These are phyloP conservation scores for Drosophila setifemur DNA, from an alignment of 1,140 invertebrate genomes.

Conservation along the genomic window DNA sequence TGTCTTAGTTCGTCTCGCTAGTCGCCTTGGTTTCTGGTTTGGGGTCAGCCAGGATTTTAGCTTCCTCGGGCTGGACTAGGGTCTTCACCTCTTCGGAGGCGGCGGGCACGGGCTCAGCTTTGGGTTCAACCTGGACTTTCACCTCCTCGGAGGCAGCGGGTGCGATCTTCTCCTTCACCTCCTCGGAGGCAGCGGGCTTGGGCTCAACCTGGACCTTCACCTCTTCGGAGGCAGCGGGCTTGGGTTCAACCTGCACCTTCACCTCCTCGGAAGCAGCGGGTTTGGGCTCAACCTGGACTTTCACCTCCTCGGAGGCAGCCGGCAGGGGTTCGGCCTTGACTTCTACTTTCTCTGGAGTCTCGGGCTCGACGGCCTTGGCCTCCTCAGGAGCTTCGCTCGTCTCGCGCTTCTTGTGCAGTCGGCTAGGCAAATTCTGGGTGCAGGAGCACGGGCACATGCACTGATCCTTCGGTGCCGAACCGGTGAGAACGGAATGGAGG, in stretches of 20 bases:
- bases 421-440: conserved; percentile 71
- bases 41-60: conserved; percentile 16
- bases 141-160: conserved; percentile 25
- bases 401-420: conserved; percentile 71
- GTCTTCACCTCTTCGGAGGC: conserved; percentile 23
- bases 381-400: conserved; percentile 35
- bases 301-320: conserved; percentile 13
- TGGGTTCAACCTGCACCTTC: neutral
- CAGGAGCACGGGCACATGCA: conserved; percentile 81
- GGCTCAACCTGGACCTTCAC: conserved; percentile 16
- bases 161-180: conserved; percentile 10
- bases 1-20: conserved; percentile 59
- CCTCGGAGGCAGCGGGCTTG: conserved; percentile 21
- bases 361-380: conserved; percentile 18
- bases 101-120: neutral
- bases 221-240: conserved; percentile 2
- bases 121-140: conserved; percentile 15
- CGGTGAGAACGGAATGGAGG: conserved; percentile 69
- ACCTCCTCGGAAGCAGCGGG: conserved; percentile 15
- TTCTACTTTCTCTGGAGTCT: conserved; percentile 15
- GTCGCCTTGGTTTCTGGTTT: conserved; percentile 38
- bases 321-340: conserved; percentile 15
- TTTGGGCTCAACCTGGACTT: conserved; percentile 10
- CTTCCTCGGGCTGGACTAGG: conserved; percentile 14
- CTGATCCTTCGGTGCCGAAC: conserved; percentile 69